Conservation (phyloP, 92 coral and sea anemone species). For the Palythoa grandiflora region DNA sequence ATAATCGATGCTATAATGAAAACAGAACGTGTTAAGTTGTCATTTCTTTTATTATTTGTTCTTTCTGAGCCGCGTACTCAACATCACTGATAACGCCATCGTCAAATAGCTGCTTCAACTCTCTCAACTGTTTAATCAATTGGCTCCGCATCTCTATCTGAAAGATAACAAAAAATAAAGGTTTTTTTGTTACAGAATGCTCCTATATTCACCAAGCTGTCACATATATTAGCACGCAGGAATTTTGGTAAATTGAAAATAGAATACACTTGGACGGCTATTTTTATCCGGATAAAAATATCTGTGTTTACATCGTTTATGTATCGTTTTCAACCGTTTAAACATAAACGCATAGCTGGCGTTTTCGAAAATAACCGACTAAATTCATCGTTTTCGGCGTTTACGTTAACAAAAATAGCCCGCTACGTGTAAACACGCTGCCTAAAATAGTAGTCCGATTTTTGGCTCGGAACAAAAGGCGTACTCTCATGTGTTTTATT, state of each 20-base stretch:
- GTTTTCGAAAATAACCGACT: constrained; percentile 11
- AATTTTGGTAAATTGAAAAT: constrained; percentile 6
- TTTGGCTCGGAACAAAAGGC: constrained; percentile 15
- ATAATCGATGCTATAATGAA: constrained; percentile 8
- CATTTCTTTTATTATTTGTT: constrained; percentile 22
- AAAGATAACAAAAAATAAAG: constrained; percentile 1
- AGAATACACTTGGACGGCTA: neutral
- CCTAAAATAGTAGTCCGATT: constrained; percentile 20
- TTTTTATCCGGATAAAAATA: constrained; percentile 14
- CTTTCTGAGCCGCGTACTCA: constrained; percentile 21
- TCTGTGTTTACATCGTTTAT: constrained; percentile 16
- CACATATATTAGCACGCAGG: neutral
- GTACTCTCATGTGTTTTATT: neutral
- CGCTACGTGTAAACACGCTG: constrained; percentile 18
- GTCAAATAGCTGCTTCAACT: constrained; percentile 31
- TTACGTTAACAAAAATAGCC: constrained; percentile 14
- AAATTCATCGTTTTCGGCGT: constrained; percentile 14
- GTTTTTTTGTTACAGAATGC: constrained; percentile 9
- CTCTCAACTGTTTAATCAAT: constrained; percentile 13
- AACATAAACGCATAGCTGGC: constrained; percentile 13
- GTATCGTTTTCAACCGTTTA: constrained; percentile 10
- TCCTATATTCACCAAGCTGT: constrained; percentile 2
- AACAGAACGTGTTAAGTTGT: constrained; percentile 21
- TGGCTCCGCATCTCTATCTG: constrained; percentile 22
- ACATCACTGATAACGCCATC: constrained; percentile 18